phyloP scores from a whole-genome alignment of 1,140 invertebrate genomes.

The Lutraria rhynchaena region DNA sequence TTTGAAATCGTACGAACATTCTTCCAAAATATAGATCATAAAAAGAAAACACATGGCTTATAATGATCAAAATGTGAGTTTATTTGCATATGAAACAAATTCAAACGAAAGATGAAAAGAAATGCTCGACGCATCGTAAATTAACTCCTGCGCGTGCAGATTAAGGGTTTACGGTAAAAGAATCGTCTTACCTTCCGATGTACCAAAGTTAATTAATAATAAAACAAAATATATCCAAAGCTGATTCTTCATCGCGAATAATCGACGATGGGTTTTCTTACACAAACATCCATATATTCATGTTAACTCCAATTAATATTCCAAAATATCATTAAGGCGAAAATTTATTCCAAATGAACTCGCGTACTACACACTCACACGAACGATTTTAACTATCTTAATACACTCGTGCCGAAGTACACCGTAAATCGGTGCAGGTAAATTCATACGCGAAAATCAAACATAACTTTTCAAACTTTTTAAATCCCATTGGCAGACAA shows the following conservation, averaged over 20 bases:
- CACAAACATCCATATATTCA: slow-evolving; percentile 4
- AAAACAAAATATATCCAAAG: slow-evolving; percentile 20
- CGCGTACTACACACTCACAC: neutral
- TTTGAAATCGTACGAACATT: too few relatives aligned
- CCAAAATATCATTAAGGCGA: neutral
- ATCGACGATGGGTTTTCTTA: neutral
- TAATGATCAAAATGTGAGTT: too few relatives aligned
- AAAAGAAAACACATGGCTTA: too few relatives aligned
- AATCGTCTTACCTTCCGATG: slow-evolving; percentile 15
- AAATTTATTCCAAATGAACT: slow-evolving; percentile 19
- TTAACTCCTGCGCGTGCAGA: too few relatives aligned
- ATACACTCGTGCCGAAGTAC: slow-evolving; percentile 43
- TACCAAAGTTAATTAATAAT: slow-evolving; percentile 5
- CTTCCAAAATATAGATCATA: too few relatives aligned
- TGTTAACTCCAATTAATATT: slow-evolving; percentile 18
- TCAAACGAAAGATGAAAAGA: too few relatives aligned
- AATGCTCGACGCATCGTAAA: too few relatives aligned
- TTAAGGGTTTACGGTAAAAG: slow-evolving; percentile 1
- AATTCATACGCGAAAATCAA: slow-evolving; percentile 35
- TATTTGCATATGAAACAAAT: too few relatives aligned
- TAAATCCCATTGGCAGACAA: neutral
- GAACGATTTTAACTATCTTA: slow-evolving; percentile 9
- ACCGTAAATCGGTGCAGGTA: slow-evolving; percentile 37
- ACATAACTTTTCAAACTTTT: slow-evolving; percentile 33
- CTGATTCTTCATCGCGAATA: slow-evolving; percentile 10